These are phyloP conservation scores for Apodemus sylvaticus DNA, from an alignment of 2,113 vertebrate genomes.

Conservation along the genomic window DNA sequence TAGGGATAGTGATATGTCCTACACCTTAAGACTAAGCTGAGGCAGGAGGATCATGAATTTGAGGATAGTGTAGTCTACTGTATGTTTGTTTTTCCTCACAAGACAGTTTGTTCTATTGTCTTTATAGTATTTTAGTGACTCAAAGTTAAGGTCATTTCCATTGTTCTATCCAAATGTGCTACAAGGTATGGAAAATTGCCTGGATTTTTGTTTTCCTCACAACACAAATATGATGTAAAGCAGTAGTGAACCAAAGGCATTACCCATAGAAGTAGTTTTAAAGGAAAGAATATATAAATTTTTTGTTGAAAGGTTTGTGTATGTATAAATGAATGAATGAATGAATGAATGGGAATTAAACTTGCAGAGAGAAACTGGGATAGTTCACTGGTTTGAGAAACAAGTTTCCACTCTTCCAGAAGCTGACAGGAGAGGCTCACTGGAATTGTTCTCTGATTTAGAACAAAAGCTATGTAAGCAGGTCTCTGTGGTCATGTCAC, in stretches of 20 bases:
- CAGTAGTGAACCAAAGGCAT: conserved; percentile 15
- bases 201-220: conserved; percentile 56
- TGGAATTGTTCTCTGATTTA: conserved; percentile 83
- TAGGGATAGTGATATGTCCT: not conserved
- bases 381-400: conserved; percentile 83
- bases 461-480: conserved; percentile 79
- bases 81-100: not conserved
- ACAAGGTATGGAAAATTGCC: conserved; percentile 71
- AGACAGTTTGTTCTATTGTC: conserved; percentile 62
- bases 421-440: conserved; percentile 72
- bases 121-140: conserved; percentile 62
- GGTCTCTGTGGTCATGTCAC: conserved; percentile 43
- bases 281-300: conserved; percentile 50
- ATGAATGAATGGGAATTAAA: conserved; percentile 42
- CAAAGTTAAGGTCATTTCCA: conserved; percentile 80
- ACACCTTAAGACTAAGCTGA: not conserved
- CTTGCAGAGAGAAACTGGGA: conserved; percentile 79
- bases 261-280: conserved; percentile 63
- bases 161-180: conserved; percentile 84
- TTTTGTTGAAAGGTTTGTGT: conserved; percentile 55
- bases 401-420: conserved; percentile 81
- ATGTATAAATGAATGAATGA: not conserved
- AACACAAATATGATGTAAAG: conserved; percentile 27
- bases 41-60: not conserved
- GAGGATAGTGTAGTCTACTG: not conserved